Evolutionary conservation across 2,113 vertebrate genomes (phyloP), one percentile per base, ranked within the genome.

Genomic region (Amphiprion percula): DNA sequence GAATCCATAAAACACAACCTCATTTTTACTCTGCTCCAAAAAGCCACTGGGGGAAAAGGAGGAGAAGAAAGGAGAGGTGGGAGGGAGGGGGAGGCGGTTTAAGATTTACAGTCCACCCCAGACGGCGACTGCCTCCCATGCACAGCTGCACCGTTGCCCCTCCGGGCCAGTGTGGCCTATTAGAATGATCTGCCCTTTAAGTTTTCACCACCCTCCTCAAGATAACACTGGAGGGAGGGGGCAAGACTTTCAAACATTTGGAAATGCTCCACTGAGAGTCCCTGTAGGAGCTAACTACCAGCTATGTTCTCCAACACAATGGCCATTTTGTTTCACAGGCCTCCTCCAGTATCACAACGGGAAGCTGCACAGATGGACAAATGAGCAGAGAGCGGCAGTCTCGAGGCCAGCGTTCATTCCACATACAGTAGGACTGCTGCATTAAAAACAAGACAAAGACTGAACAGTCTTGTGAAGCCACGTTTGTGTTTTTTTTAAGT

Each of bases 1-100:
- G 80, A 90, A 88, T 88, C 88, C 87, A 94, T 92, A 93, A 92
- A 92, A 91, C 80, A 83, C 79, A 78, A 87, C 83, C 90, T 86
- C 37, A 39, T 84, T 91, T 89, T 86, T 60, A 81, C 83, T 85
- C 19, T 2, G 67, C 73, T 80, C 63, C 73, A 87, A 68, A 86
- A 84, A 81, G 54, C 84, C 82, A 78, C 78, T 41, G 62, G 82
- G 75, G 84, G 54, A 82, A 87, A 82, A 49, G 24, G 53, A 74
- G 70, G 67, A 68, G 74, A 47, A 58, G 60, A 62, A 39, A 37
- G 67, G 61, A 52, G 49, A 49, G 17, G 46, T 3, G 46, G 46
- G 52, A 69, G 50, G 65, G 39, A 62, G 69, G 21, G 67, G 69
- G 21, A 56, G 70, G 76, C 23, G 67, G 50, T 28, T 80, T 60